phyloP scores from a whole-genome alignment of 2,888 invertebrate genomes.

The Strigamia transsilvanica region DNA sequence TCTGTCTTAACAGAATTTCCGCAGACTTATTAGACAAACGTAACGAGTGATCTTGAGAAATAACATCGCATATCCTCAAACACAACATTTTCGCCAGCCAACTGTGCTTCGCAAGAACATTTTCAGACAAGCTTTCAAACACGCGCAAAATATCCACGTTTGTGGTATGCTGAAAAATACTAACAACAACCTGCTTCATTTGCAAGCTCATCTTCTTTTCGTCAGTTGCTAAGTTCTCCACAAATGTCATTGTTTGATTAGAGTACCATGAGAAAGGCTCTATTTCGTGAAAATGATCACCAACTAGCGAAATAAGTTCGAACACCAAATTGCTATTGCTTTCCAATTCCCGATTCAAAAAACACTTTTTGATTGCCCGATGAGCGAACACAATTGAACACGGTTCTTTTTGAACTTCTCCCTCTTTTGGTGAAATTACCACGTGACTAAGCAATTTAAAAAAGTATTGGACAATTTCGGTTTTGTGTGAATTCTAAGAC shows the following conservation, averaged over 20 bases:
- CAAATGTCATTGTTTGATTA: not conserved
- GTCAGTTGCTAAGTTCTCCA: not conserved
- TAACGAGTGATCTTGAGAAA: not conserved
- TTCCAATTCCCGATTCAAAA: not conserved
- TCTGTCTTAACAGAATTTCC: not conserved
- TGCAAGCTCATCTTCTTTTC: not conserved
- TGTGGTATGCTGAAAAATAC: not conserved
- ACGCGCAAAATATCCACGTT: not conserved
- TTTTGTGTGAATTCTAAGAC: not conserved
- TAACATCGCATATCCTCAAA: not conserved
- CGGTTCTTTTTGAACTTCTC: not conserved
- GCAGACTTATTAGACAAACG: not conserved
- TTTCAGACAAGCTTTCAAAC: slow-evolving; percentile 2
- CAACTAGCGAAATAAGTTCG: not conserved
- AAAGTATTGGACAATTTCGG: not conserved
- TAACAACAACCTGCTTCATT: not conserved
- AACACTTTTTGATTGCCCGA: not conserved
- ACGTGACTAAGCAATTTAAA: not conserved
- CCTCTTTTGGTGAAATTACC: not conserved
- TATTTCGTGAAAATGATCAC: not conserved
- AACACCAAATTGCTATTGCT: not conserved
- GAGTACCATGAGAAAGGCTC: not conserved
- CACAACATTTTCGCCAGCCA: slow-evolving; percentile 13
- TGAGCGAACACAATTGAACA: not conserved
- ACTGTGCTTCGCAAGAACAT: not conserved